phyloP scores from a whole-genome alignment of 2,888 invertebrate species.

The Pterobdella sp. region DNA sequence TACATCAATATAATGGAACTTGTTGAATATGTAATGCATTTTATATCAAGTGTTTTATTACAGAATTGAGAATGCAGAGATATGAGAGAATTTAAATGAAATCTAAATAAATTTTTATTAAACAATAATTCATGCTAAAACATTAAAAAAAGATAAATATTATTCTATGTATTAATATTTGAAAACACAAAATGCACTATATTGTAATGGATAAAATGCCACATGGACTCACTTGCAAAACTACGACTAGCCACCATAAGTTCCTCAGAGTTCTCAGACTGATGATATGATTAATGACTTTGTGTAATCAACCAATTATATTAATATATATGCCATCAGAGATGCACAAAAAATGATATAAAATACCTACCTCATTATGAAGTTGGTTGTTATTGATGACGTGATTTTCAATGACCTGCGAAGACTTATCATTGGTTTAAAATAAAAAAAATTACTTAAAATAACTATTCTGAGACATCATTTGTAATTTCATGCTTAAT shows the following conservation, averaged over 20 bases:
- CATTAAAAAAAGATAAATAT: not conserved
- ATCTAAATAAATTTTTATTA: not conserved
- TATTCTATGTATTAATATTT: too few species aligned
- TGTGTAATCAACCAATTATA: not conserved
- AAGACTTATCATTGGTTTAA: too few species aligned
- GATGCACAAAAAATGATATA: too few species aligned
- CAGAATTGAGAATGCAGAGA: not conserved
- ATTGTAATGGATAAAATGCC: not conserved
- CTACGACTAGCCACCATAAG: constrained; percentile 2
- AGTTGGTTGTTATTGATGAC: too few species aligned
- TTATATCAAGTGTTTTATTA: too few species aligned
- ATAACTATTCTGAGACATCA: constrained; percentile 18
- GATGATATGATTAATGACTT: not conserved
- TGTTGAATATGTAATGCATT: too few species aligned
- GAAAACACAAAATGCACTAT: not conserved
- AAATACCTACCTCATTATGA: too few species aligned
- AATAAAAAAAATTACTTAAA: not conserved
- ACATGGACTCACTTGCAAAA: constrained; percentile 20
- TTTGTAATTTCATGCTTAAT: too few species aligned
- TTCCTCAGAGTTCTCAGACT: constrained; percentile 13
- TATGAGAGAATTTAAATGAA: not conserved
- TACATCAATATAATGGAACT: too few species aligned
- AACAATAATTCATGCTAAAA: not conserved
- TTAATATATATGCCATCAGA: not conserved
- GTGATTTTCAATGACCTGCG: too few species aligned